Base-by-base conservation (phyloP, 2,113 vertebrate species). In the Aphyosemion australe region DNA sequence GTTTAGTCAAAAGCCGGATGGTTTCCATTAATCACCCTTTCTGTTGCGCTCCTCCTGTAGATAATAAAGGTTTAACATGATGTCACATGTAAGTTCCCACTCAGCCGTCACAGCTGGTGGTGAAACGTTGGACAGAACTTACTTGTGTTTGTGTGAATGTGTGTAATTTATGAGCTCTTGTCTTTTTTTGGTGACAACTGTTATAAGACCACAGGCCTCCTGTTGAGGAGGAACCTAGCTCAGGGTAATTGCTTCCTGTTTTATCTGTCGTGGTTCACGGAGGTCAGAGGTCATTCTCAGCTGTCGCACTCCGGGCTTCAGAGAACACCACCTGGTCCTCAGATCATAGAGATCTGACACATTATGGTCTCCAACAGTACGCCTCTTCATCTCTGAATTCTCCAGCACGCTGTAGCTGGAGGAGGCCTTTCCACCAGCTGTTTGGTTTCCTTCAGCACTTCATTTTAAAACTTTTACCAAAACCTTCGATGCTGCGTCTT, bases 241-340 rank as follows among this genome's bases (percentile, higher is more conserved):
- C 32, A 20, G 60, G 56, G 61, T 81, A 73, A 87, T 76, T 79
- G 74, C 70, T 84, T 84, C 81, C 68, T 79, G 66, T 76, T 81
- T 79, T 63, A 81, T 76, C 72, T 54, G 62, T 72, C 64, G 41
- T 16, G 61, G 74, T 66, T 80, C 65, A 6, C 6, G 11, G 49
- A 46, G 78, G 75, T 82, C 68, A 75, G 61, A 61, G 67, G 66
- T 79, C 82, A 67, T 15, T 65, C 69, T 80, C 83, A 79, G 77
- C 78, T 81, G 77, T 83, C 69, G 59, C 58, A 39, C 65, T 70
- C 59, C 11, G 52, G 46, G 46, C 53, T 55, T 26, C 20, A 56
- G 45, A 32, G 45, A 45, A 55, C 12, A 13, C 69, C 81, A 81
- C 77, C 67, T 81, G 75, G 74, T 82, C 64, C 37, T 63, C 3